Base-by-base conservation (phyloP, 2,888 invertebrate genomes). In the Venusia cambrica region DNA sequence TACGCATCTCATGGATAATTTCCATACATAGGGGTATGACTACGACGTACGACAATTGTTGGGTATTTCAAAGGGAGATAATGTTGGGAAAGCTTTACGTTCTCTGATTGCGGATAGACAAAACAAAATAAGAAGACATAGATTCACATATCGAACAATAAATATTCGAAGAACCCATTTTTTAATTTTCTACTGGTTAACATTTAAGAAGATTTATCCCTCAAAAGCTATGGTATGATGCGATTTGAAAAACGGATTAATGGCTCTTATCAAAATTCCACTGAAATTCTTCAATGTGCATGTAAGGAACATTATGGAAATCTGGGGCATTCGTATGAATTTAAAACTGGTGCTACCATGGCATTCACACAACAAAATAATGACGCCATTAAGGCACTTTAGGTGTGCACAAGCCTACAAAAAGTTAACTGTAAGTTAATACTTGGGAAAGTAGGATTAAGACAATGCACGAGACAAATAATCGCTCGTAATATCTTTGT, bases 21-120 rank as follows among this genome's bases (percentile, higher is more conserved):
- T n/a, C n/a, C n/a, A n/a, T n/a, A n/a, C n/a, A n/a, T n/a, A n/a
- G n/a, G n/a, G n/a, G n/a, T n/a, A n/a, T n/a, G n/a, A n/a, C n/a
- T n/a, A n/a, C n/a, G n/a, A n/a, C n/a, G n/a, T n/a, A n/a, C n/a
- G n/a, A n/a, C n/a, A n/a, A n/a, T n/a, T n/a, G n/a, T 38, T 44
- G 25, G 30, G 33, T 30, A 29, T 29, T 39, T 21, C 26, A 15
- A 15, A 26, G 34, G 26, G 11, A 34, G 18, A 22, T 39, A 39
- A 26, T 35, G 39, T 33, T 33, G 33, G 29, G 34, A 20, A 30
- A 30, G 13, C n/a, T 13, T 8, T 28, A 17, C 28, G 17, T 29
- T 25, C 22, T 25, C 4, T 22, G 17, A 17, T 21, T 15, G n/a
- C n/a, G n/a, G n/a, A n/a, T n/a, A n/a, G n/a, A n/a, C n/a, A n/a